Conservation (phyloP, 2,888 invertebrate species). For the Liposcelis brunnea region DNA sequence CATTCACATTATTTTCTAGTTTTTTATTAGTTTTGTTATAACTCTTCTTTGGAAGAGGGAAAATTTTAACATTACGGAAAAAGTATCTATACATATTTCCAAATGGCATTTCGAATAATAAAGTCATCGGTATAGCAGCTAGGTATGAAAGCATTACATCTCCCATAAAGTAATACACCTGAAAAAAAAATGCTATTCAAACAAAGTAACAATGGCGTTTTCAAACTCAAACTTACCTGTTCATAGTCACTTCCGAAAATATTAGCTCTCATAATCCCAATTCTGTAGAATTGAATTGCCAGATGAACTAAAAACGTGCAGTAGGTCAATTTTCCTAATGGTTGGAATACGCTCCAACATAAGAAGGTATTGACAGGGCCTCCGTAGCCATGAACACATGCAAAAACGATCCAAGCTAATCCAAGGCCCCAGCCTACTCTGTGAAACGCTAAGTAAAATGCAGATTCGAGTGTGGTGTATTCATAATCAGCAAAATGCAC, state of each 20-base stretch:
- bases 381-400: conserved; percentile 10
- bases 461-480: conserved; percentile 11
- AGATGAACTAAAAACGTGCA: background rate
- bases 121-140: no score
- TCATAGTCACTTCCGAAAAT: no score
- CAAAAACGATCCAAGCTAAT: conserved; percentile 14
- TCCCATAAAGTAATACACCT: no score
- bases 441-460: conserved; percentile 14
- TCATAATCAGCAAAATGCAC: background rate
- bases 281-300: conserved; percentile 18
- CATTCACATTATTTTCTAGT: no score
- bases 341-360: background rate
- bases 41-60: background rate
- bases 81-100: no score
- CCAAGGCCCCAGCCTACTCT: conserved; percentile 14
- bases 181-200: no score
- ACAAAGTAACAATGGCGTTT: no score
- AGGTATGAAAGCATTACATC: no score
- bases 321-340: background rate
- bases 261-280: conserved; percentile 2
- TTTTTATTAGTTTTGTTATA: no score
- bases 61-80: no score
- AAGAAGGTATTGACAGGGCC: background rate
- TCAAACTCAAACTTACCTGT: no score
- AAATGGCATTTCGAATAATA: no score